Base-by-base conservation (phyloP, 2,797 vertebrate species). In the Sciurus vulgaris region DNA sequence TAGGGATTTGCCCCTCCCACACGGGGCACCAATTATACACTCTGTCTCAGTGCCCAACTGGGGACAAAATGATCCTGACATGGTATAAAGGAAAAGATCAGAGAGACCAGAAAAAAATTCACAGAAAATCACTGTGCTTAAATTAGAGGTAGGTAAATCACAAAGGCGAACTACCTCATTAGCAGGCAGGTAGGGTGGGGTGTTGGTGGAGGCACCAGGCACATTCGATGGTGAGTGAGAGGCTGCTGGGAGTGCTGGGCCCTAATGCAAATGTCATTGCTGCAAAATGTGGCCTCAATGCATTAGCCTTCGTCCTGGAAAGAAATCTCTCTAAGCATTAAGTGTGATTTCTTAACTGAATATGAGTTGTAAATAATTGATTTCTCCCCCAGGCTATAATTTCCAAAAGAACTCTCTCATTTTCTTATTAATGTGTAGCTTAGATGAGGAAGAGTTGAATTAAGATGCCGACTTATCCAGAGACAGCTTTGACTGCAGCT, bases 341-440 rank as follows among this genome's bases (percentile, higher is more conserved):
- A 86, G 33, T 69, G 51, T 76, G 70, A 63, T 65, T 54, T 28
- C 88, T 91, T 86, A 86, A 41, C 81, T n/a, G 59, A 81, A 51
- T 93, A 41, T 26, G 56, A 87, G 69, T 47, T 88, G 54, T 77
- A 77, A 94, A 91, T 94, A 83, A 91, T 65, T 91, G 69, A 83
- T 91, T 91, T 83, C n/a, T 87, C 44, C 44, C 17, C 35, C 30
- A 90, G 65, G 88, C 51, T 54, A 12, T 87, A n/a, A 70, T 82
- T 76, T 94, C 61, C 49, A 63, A 54, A 81, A 54, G 88, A 83
- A 61, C 51, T 2, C 76, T 93, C 76, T n/a, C 18, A 54, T 87
- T 94, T 93, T 83, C 88, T 81, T 87, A 83, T 83, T 74, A 87
- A 81, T 47, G 17, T 77, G 76, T 87, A 41, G 49, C 44, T 87